Base-by-base conservation (phyloP, 2,797 vertebrate species). In the Chaenodraco wilsoni region DNA sequence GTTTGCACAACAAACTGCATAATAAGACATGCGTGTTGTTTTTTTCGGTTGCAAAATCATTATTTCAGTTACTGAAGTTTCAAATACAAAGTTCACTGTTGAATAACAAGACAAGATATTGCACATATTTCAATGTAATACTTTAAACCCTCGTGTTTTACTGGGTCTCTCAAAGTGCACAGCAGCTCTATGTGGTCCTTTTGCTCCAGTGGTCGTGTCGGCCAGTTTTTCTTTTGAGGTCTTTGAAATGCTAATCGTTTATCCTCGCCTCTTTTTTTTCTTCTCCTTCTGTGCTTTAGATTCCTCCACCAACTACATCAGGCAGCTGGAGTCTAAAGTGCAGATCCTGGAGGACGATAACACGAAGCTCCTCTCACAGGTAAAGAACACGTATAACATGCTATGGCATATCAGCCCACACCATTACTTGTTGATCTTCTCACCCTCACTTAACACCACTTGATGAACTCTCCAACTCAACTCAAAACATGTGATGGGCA, bases 291-390 rank as follows among this genome's bases (percentile, higher is more conserved):
- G 83, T 83, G 64, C 79, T 91, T 40, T 93, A 99, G 97, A 98
- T 93, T 89, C 97, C 3, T 96, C 97, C 66, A 95, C 96, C 84
- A 95, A 95, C 94, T 98, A 98, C 87, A 95, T 97, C 93, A 93
- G 96, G 75, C 97, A 97, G 90, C 94, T 98, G 90, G 97, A 98
- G 94, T 96, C 95, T 62, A 98, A 97, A 94, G 96, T 96, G 89
- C 96, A 96, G 76, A 95, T 97, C 78, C 93, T 98, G 85, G 97
- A 97, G 87, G 96, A 97, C 51, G 96, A 98, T 79, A 96, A 94
- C 90, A 94, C 92, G 81, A 98, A 97, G 83, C 95, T 97, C 31
- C 95, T 97, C 44, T 92, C 95, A 15, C 97, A 99, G 96, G 97
- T 99, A 93, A 86, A 93, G 15, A 2, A 40, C 27, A 21, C 23